Percentiles rank a stretch among this genome's conserved stretches.
phyloP scores from a whole-genome alignment of 1,140 invertebrate genomes.

The Platyscapa corneri region DNA sequence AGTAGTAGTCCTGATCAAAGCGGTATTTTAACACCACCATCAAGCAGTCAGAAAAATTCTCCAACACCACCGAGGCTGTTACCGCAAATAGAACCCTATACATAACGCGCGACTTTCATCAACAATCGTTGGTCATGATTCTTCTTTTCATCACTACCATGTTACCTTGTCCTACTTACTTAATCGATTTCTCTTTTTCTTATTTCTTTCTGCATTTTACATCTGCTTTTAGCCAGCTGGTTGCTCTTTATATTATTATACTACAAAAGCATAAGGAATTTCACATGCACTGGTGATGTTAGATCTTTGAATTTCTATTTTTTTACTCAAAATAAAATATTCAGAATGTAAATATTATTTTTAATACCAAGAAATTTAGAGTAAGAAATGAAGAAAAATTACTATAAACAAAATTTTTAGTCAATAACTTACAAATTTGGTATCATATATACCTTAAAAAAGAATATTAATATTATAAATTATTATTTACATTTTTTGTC shows the following conservation, averaged over 20 bases:
- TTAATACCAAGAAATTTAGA: neutral
- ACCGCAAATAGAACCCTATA: constrained; percentile 65
- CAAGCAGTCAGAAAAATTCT: constrained; percentile 76
- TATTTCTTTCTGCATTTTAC: neutral
- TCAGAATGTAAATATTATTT: neutral
- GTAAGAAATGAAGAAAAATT: neutral
- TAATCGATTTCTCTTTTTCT: neutral
- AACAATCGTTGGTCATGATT: neutral
- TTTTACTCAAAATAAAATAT: neutral
- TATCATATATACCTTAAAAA: neutral
- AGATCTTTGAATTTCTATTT: neutral
- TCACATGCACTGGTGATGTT: neutral
- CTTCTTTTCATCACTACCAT: neutral
- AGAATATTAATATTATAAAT: neutral
- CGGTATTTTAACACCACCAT: constrained; percentile 75
- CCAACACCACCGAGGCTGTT: constrained; percentile 61
- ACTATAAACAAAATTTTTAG: neutral
- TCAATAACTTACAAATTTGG: neutral
- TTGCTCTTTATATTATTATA: too few relatives aligned
- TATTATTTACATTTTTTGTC: too few relatives aligned
- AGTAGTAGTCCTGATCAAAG: constrained; percentile 68
- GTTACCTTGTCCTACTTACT: neutral
- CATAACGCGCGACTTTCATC: constrained; percentile 56
- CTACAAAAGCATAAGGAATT: neutral
- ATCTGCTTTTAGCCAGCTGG: too few relatives aligned